Conservation (phyloP, 2,113 vertebrate species). For the Vulpes ferrilata region DNA sequence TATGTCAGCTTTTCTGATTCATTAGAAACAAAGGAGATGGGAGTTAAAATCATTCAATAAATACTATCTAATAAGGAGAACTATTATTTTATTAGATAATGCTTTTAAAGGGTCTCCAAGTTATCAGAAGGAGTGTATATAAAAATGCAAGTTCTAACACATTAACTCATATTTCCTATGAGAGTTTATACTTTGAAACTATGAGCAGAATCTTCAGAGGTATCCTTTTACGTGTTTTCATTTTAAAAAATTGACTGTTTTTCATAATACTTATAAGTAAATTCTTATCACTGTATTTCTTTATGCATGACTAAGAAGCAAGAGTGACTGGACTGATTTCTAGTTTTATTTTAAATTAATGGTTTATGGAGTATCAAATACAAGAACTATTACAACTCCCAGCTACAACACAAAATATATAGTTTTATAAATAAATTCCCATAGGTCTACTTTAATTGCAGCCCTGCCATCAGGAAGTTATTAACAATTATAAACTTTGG, state of each 20-base stretch:
- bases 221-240: constrained; percentile 9
- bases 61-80: constrained; percentile 32
- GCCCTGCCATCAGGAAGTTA: constrained; percentile 44
- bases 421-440: constrained; percentile 61
- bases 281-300: constrained; percentile 35
- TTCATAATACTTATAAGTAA: constrained; percentile 4
- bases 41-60: background rate
- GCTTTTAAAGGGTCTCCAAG: constrained; percentile 19
- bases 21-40: background rate
- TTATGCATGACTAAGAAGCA: constrained; percentile 10
- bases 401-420: constrained; percentile 32
- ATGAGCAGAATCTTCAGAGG: background rate
- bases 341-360: background rate
- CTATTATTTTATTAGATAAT: constrained; percentile 37
- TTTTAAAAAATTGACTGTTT: constrained; percentile 16
- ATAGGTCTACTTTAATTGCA: constrained; percentile 68
- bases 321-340: background rate
- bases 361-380: constrained; percentile 24
- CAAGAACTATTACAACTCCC: background rate
- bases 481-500: constrained; percentile 64
- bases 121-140: background rate
- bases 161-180: background rate
- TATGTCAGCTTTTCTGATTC: background rate
- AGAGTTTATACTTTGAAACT: constrained; percentile 29
- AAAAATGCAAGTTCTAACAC: background rate